Conservation (phyloP, 1,140 invertebrate species). For the Gyrodactylus salaris region DNA sequence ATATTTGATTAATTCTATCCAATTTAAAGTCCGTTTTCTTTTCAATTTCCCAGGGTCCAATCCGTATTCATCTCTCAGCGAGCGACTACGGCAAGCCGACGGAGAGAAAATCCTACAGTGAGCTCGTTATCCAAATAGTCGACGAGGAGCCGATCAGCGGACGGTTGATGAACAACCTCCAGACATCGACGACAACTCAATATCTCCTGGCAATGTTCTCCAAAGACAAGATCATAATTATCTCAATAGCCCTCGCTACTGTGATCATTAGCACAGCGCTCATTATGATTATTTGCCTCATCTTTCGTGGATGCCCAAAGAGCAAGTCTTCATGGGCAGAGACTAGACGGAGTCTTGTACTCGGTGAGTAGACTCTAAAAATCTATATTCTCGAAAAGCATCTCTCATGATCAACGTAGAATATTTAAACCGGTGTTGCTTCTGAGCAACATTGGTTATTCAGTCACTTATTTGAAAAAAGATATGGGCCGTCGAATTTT, state of each 20-base stretch:
- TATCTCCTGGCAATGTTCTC: neutral
- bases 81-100: neutral
- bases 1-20: no score
- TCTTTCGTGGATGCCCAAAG: neutral
- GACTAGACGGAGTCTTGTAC: neutral
- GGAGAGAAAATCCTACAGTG: neutral
- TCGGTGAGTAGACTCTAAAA: neutral
- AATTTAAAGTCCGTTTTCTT: no score
- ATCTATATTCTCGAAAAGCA: no score
- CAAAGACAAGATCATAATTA: neutral
- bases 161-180: no score
- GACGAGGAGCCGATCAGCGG: neutral
- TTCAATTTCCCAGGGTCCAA: no score
- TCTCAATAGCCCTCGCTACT: neutral
- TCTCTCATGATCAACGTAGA: no score
- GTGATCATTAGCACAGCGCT: neutral
- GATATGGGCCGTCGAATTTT: no score
- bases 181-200: neutral
- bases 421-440: no score
- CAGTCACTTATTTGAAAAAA: no score
- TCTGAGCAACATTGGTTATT: no score
- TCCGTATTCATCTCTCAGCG: neutral
- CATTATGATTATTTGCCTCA: neutral
- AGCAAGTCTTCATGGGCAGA: neutral
- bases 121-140: neutral